These are phyloP conservation scores for Cremastinae sp. DNA, from an alignment of 2,888 invertebrate species.

Conservation along the genomic window DNA sequence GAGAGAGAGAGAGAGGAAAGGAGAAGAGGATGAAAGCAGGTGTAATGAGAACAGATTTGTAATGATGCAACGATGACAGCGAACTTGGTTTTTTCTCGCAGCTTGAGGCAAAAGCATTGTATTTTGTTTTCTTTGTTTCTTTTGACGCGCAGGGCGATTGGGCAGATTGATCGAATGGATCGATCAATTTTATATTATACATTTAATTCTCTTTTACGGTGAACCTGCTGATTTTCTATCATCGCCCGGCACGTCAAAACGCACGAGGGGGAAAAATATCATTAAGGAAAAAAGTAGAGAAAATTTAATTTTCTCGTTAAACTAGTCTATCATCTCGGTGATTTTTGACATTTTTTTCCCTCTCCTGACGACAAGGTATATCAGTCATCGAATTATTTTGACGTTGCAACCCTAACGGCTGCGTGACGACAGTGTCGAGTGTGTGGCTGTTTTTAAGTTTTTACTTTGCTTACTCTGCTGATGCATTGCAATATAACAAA, in stretches of 20 bases:
- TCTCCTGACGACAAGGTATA: no score
- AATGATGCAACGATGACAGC: constrained; percentile 54
- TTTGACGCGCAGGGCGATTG: neutral
- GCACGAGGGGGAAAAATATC: no score
- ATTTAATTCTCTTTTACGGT: neutral
- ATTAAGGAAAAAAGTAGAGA: no score
- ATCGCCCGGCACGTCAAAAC: no score
- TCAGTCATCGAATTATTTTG: constrained; percentile 11
- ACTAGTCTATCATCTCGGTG: neutral
- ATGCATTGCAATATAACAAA: constrained; percentile 45
- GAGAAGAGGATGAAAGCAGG: constrained; percentile 11
- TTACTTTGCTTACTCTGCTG: constrained; percentile 6
- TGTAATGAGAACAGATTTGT: constrained; percentile 9
- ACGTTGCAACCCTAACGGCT: neutral
- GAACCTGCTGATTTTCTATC: no score
- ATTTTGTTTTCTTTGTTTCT: constrained; percentile 1
- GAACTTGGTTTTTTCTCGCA: constrained; percentile 25
- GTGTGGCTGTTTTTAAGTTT: neutral
- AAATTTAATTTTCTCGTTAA: neutral
- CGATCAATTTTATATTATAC: constrained; percentile 9
- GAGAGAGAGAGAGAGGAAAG: constrained; percentile 13
- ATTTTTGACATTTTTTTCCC: no score
- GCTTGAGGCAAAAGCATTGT: constrained; percentile 34
- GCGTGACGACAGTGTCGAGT: constrained; percentile 19
- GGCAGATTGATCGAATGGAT: constrained; percentile 17